Percentiles rank a stretch among this genome's conserved stretches.
These are phyloP conservation scores for Cephus nigrinus DNA, from an alignment of 2,888 invertebrate genomes.

Conservation along the genomic window DNA sequence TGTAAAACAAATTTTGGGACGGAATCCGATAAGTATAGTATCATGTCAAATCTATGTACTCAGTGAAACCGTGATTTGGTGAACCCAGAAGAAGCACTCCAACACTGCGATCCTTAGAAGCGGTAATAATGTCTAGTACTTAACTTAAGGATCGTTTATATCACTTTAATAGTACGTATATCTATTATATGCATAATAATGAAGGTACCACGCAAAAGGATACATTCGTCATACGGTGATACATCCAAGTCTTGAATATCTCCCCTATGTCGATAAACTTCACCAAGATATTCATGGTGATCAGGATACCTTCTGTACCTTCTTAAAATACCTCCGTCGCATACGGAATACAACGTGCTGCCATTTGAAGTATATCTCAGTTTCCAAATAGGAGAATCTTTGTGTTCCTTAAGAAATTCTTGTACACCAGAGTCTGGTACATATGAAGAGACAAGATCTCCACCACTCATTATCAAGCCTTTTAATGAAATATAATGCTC, in stretches of 20 bases:
- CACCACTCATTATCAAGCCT: constrained; percentile 67
- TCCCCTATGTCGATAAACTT: constrained; percentile 65
- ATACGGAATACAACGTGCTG: constrained; percentile 64
- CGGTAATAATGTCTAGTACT: constrained; percentile 64
- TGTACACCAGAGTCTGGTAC: constrained; percentile 65
- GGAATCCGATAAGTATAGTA: constrained; percentile 31
- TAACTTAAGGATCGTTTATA: not conserved
- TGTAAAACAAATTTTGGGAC: constrained; percentile 19
- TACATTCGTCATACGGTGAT: constrained; percentile 69
- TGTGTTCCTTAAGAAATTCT: constrained; percentile 62
- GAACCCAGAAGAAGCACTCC: constrained; percentile 66
- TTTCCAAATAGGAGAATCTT: constrained; percentile 65
- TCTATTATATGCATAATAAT: constrained; percentile 5
- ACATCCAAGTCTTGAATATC: constrained; percentile 68
- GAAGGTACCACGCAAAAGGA: constrained; percentile 50
- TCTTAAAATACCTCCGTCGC: constrained; percentile 64
- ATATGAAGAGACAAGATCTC: constrained; percentile 65
- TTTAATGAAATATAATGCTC: constrained; percentile 14
- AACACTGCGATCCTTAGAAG: constrained; percentile 66
- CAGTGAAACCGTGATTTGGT: constrained; percentile 68
- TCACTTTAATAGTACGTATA: not conserved
- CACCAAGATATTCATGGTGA: constrained; percentile 66
- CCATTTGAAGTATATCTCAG: constrained; percentile 67
- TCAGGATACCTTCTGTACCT: constrained; percentile 67
- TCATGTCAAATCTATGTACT: constrained; percentile 67